Evolutionary conservation across 1,140 invertebrate genomes (phyloP).

Genomic region (Drosophila hydei): DNA sequence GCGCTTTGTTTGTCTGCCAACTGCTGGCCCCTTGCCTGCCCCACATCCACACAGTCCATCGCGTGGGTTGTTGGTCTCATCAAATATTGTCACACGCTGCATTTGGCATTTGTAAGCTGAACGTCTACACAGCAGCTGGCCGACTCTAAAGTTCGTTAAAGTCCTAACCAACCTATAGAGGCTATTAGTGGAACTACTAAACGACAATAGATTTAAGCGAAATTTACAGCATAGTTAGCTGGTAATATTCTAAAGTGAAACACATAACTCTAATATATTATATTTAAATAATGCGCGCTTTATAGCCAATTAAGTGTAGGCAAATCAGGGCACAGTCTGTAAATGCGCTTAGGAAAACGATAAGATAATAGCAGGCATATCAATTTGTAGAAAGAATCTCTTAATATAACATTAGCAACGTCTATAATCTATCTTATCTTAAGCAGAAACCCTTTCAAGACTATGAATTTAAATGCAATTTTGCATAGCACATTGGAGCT

Average conservation of each 20-base stretch:
- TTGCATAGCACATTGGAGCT: not conserved
- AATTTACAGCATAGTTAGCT: not conserved
- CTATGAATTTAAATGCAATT: not conserved
- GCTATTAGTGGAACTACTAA: not conserved
- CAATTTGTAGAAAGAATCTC: too few relatives aligned
- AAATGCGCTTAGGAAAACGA: too few relatives aligned
- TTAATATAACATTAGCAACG: not conserved
- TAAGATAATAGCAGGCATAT: too few relatives aligned
- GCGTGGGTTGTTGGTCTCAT: slow-evolving; percentile 29
- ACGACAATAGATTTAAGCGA: not conserved
- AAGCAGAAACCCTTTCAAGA: not conserved
- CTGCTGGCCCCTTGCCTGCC: not conserved
- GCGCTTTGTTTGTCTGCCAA: slow-evolving; percentile 63
- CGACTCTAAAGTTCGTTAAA: too few relatives aligned
- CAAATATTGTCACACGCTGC: slow-evolving; percentile 24
- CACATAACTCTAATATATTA: too few relatives aligned
- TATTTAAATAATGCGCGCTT: too few relatives aligned
- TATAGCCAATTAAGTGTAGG: too few relatives aligned
- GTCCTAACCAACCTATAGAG: not conserved
- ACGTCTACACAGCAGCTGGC: not conserved
- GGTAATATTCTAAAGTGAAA: not conserved
- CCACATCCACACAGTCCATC: too few relatives aligned
- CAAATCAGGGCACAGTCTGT: too few relatives aligned
- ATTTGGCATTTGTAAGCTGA: slow-evolving; percentile 4
- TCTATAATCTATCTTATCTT: not conserved